Conservation (phyloP, 2,797 vertebrate species). For the Hemitrygon akajei region DNA sequence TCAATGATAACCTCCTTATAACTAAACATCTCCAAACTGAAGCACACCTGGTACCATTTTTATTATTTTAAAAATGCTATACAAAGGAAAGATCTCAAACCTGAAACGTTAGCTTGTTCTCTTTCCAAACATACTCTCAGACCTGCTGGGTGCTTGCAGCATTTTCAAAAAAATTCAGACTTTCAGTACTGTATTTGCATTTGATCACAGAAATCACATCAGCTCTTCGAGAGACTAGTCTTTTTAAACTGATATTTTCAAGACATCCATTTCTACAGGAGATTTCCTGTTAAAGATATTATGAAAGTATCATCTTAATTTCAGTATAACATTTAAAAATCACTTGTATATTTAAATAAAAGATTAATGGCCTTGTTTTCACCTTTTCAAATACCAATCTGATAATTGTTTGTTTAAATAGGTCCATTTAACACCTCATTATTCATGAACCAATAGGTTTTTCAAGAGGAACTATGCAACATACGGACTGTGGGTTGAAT, state of each 20-base stretch:
- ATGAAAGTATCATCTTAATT: slow-evolving; percentile 1
- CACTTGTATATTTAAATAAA: slow-evolving; percentile 29
- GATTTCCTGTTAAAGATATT: background rate
- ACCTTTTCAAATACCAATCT: slow-evolving; percentile 38
- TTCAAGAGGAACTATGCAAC: background rate
- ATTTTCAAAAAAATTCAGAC: too few relatives aligned
- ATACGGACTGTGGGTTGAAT: slow-evolving; percentile 31
- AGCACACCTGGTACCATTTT: background rate
- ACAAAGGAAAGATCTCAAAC: background rate
- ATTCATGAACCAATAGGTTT: slow-evolving; percentile 20
- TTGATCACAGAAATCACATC: background rate
- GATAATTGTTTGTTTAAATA: slow-evolving; percentile 38
- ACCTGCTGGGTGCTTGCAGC: too few relatives aligned
- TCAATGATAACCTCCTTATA: background rate
- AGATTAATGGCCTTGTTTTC: slow-evolving; percentile 33
- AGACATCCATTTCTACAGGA: background rate
- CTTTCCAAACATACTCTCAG: too few relatives aligned
- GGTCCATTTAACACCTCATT: slow-evolving; percentile 38
- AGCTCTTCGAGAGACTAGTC: background rate
- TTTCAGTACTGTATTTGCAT: too few relatives aligned
- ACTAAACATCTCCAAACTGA: too few relatives aligned
- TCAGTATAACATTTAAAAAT: slow-evolving; percentile 12
- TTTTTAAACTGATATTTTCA: background rate
- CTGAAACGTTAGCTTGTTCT: too few relatives aligned
- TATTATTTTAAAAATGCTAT: too few relatives aligned